Conservation (phyloP, 2,113 vertebrate species). For the Syngnathus floridae region DNA sequence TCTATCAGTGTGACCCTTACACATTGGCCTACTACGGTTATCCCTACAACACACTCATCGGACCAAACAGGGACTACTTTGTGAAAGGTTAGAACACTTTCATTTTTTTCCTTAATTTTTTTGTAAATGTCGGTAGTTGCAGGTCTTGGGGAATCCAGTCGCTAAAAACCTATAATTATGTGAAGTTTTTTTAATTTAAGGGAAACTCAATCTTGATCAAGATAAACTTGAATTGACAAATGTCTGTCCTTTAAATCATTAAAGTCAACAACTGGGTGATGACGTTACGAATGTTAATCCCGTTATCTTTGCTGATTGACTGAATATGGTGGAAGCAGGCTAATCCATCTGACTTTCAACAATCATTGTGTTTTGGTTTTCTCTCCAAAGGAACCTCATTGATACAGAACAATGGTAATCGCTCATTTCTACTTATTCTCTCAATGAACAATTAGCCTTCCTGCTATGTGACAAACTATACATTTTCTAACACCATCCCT, state of each 20-base stretch:
- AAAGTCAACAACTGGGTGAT: constrained; percentile 37
- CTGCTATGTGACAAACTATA: constrained; percentile 56
- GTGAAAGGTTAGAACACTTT: constrained; percentile 85
- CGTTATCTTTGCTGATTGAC: constrained; percentile 52
- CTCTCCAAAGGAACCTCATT: constrained; percentile 69
- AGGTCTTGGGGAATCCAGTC: not conserved
- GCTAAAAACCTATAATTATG: constrained; percentile 5
- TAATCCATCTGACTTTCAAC: constrained; percentile 63
- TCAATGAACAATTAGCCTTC: constrained; percentile 63
- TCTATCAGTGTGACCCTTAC: constrained; percentile 96
- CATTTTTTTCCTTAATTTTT: not conserved
- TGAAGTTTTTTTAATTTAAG: not conserved
- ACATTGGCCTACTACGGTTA: constrained; percentile 92
- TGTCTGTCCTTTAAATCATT: constrained; percentile 38
- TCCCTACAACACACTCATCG: constrained; percentile 91
- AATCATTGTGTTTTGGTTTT: constrained; percentile 73
- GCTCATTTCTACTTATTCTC: constrained; percentile 59
- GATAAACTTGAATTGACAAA: constrained; percentile 31
- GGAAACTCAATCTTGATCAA: not conserved
- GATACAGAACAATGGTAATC: constrained; percentile 74
- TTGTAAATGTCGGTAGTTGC: constrained; percentile 13
- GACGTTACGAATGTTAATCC: constrained; percentile 58
- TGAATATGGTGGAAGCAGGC: constrained; percentile 54
- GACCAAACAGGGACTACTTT: constrained; percentile 98
- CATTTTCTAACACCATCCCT: constrained; percentile 63